Evolutionary conservation across 1,140 invertebrate species (phyloP).

Genomic region (Ceratoteleas bidentatus): DNA sequence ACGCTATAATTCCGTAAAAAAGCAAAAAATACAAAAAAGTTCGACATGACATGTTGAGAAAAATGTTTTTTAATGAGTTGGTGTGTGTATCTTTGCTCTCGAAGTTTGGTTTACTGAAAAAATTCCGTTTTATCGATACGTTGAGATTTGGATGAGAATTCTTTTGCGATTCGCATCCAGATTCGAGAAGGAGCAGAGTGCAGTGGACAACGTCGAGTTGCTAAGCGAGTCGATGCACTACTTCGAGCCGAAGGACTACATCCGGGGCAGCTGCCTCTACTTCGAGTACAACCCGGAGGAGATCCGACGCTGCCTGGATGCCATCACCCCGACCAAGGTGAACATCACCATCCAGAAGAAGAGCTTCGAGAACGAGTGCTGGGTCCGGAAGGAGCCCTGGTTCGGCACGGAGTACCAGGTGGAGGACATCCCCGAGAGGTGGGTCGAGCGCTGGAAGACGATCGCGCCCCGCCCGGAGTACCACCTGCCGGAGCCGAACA

Average conservation of each 20-base stretch:
- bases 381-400: conserved; percentile 87
- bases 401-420: conserved; percentile 86
- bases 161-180: too few species aligned
- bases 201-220: conserved; percentile 90
- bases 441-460: conserved; percentile 83
- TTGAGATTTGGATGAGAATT: too few species aligned
- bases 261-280: conserved; percentile 85
- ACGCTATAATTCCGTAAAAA: too few species aligned
- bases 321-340: conserved; percentile 86
- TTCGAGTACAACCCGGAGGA: conserved; percentile 88
- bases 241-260: conserved; percentile 88
- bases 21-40: too few species aligned
- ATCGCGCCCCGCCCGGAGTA: conserved; percentile 83
- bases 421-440: conserved; percentile 78
- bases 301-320: conserved; percentile 81
- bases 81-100: too few species aligned
- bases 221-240: conserved; percentile 90
- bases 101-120: too few species aligned
- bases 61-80: too few species aligned
- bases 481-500: conserved; percentile 89
- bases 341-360: conserved; percentile 88
- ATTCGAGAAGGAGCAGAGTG: conserved; percentile 85
- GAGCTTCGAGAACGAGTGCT: conserved; percentile 79
- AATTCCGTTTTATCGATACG: too few species aligned
- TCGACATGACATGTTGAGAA: too few species aligned